A percentile compares a stretch with the other conserved stretches of the same genome.
phyloP scores from a whole-genome alignment of 2,113 vertebrate species.

The Dascyllus trimaculatus region DNA sequence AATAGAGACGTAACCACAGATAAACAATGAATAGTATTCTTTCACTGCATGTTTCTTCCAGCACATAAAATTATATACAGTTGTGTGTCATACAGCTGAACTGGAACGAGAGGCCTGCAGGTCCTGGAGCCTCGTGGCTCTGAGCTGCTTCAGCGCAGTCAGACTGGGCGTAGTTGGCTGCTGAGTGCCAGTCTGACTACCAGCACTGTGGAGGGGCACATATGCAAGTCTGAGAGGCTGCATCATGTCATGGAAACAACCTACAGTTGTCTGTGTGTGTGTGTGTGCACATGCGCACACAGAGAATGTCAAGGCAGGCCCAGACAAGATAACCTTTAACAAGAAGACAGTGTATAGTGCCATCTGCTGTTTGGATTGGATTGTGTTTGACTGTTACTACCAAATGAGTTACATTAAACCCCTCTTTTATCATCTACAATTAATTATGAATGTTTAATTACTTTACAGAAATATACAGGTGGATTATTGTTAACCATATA shows the following conservation, averaged over 20 bases:
- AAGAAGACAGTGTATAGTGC: slow-evolving; percentile 40
- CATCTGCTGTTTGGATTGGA: slow-evolving; percentile 67
- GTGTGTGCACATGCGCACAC: slow-evolving; percentile 10
- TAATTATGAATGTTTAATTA: too few relatives aligned
- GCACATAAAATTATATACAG: slow-evolving; percentile 70
- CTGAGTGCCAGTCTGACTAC: slow-evolving; percentile 43
- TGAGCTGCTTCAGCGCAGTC: slow-evolving; percentile 38
- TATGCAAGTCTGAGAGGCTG: slow-evolving; percentile 36
- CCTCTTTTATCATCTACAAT: neutral
- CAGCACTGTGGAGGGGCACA: slow-evolving; percentile 33
- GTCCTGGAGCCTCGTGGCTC: slow-evolving; percentile 11
- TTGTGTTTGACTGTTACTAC: neutral
- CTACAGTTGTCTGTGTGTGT: slow-evolving; percentile 24
- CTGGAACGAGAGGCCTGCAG: neutral
- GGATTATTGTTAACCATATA: neutral
- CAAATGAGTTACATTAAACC: neutral
- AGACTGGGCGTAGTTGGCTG: slow-evolving; percentile 67
- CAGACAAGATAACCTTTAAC: slow-evolving; percentile 24
- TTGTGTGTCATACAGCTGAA: neutral
- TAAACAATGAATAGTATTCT: neutral
- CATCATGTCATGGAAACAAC: slow-evolving; percentile 72
- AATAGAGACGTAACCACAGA: neutral
- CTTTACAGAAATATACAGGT: neutral
- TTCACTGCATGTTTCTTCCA: slow-evolving; percentile 75
- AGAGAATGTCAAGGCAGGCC: slow-evolving; percentile 18